Evolutionary conservation across 2,888 invertebrate species (phyloP).

Genomic region (Eumerus sabulonum): DNA sequence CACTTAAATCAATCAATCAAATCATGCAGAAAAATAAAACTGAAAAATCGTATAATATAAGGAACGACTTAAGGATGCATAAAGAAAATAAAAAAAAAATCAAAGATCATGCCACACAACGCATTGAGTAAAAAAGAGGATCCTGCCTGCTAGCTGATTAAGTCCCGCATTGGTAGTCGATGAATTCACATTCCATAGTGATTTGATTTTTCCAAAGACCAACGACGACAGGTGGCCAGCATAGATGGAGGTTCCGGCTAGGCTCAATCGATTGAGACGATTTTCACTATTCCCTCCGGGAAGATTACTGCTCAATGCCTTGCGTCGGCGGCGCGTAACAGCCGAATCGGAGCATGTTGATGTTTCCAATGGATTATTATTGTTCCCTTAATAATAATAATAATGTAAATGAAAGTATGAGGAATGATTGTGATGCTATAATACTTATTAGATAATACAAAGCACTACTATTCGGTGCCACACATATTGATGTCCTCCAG

Average conservation of each 20-base stretch:
- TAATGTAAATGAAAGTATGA: slow-evolving; percentile 56
- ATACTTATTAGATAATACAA: too few species aligned
- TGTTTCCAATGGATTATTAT: slow-evolving; percentile 77
- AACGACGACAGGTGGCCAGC: slow-evolving; percentile 79
- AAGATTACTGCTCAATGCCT: slow-evolving; percentile 74
- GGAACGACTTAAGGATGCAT: not conserved
- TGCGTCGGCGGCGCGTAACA: slow-evolving; percentile 76
- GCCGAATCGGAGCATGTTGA: slow-evolving; percentile 78
- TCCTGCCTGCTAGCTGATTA: slow-evolving; percentile 89
- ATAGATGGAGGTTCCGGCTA: slow-evolving; percentile 78
- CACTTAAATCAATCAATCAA: not conserved
- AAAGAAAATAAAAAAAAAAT: too few species aligned
- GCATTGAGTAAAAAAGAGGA: slow-evolving; percentile 49
- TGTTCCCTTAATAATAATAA: slow-evolving; percentile 72
- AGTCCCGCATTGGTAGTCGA: slow-evolving; percentile 87
- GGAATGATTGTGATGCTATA: not conserved
- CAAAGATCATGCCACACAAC: slow-evolving; percentile 32
- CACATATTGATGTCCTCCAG: too few species aligned
- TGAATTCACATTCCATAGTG: slow-evolving; percentile 90
- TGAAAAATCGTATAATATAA: slow-evolving; percentile 46
- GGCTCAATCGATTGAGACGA: slow-evolving; percentile 76
- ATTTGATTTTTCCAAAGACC: slow-evolving; percentile 93
- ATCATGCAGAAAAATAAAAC: slow-evolving; percentile 12
- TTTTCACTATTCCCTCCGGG: slow-evolving; percentile 75
- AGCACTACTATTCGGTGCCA: too few species aligned